phyloP scores from a whole-genome alignment of 1,140 invertebrate species.

The Catajapyx aquilonaris region DNA sequence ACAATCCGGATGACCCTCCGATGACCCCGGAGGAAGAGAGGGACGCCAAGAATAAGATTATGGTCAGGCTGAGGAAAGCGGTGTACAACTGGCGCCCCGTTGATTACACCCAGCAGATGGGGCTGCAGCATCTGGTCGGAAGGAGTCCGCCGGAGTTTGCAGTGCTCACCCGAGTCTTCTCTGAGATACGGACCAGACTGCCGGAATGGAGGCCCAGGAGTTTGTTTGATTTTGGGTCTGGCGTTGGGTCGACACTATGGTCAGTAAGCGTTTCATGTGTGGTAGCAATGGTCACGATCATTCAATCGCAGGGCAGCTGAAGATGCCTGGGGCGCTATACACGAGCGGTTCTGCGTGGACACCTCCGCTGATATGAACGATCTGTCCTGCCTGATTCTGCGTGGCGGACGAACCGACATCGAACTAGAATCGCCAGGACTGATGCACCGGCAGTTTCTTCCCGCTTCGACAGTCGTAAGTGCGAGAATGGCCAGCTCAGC shows the following conservation, averaged over 20 bases:
- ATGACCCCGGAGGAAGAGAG: slow-evolving; percentile 11
- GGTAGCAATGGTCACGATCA: too few species aligned
- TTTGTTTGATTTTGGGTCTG: slow-evolving; percentile 79
- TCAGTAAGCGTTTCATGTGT: too few species aligned
- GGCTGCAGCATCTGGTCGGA: slow-evolving; percentile 41
- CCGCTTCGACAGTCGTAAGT: slow-evolving; percentile 33
- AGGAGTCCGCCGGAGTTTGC: slow-evolving; percentile 53
- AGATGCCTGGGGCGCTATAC: slow-evolving; percentile 43
- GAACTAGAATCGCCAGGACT: slow-evolving; percentile 31
- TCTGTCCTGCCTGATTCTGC: slow-evolving; percentile 43
- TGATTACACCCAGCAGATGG: slow-evolving; percentile 35
- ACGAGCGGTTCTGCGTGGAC: slow-evolving; percentile 68
- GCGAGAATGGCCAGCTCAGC: background rate
- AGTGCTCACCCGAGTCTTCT: slow-evolving; percentile 41
- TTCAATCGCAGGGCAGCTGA: slow-evolving; percentile 58
- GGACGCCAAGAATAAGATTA: too few species aligned
- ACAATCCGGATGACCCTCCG: too few species aligned
- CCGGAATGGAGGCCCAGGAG: slow-evolving; percentile 46
- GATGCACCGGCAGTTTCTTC: slow-evolving; percentile 60
- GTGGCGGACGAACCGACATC: slow-evolving; percentile 35
- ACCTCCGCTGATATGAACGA: slow-evolving; percentile 56
- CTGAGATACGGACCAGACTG: slow-evolving; percentile 42
- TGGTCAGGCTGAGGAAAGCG: too few species aligned
- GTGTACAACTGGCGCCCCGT: slow-evolving; percentile 50
- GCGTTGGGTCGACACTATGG: slow-evolving; percentile 63